Base-by-base conservation (phyloP, 2,113 vertebrate genomes). In the Ginglymostoma cirratum region DNA sequence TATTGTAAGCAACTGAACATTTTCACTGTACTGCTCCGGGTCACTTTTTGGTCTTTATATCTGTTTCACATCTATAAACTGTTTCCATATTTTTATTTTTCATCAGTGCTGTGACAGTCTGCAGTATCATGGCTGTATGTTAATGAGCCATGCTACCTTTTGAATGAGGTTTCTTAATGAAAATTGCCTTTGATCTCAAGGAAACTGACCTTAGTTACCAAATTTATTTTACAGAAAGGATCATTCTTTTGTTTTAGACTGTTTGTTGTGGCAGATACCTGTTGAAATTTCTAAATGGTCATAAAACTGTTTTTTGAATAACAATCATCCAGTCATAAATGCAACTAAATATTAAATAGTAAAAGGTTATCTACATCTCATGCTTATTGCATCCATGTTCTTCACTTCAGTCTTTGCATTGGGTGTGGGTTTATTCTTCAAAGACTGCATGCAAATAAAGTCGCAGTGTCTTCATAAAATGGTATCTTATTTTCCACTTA, bases 401-500 rank as follows among this genome's bases (percentile, higher is more conserved):
- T 24, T 27, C 17, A 42, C 69, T 72, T 95, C 76, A 38, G 42
- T 34, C n/a, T 96, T 66, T 65, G 38, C 78, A 66, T 42, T 42
- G 38, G 65, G 3, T 66, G 12, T 96, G 55, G 55, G 34, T 86
- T n/a, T 38, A 85, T 95, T 86, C 78, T 80, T 80, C 70, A 66
- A 15, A 52, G 27, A 7, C 67, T 48, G n/a, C 23, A 95, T 72
- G 94, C 24, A 19, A 5, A 34, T 95, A 52, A 70, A 83, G 17
- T 66, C 48, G 7, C 52, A 66, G 21, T 80, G 34, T 65, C 61
- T 38, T 85, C 42, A 83, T 38, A 15, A 45, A 45, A 45, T 90
- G 12, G 5, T 96, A 24, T 97, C 80, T 96, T 96, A 67, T 97
- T 94, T 96, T 97, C 96, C 96, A 95, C n/a, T 96, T 97, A 99